Percentiles rank a stretch among this genome's conserved stretches.
phyloP scores from a whole-genome alignment of 2,113 vertebrate genomes.

The Pangasianodon hypophthalmus region DNA sequence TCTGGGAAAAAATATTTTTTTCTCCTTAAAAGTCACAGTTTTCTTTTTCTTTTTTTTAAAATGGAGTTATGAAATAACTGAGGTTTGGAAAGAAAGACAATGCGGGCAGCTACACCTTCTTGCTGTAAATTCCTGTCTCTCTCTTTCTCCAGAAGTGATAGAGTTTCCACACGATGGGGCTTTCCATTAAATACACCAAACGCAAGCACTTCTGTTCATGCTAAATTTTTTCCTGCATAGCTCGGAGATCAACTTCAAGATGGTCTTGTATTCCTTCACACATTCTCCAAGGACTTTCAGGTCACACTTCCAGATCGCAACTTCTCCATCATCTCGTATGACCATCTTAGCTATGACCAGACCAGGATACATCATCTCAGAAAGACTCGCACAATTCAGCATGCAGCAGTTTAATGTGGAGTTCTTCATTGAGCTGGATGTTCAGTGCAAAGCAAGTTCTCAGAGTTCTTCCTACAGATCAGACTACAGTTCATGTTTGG shows the following conservation, averaged over 20 bases:
- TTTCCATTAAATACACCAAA: background rate
- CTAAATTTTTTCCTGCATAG: background rate
- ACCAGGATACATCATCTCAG: background rate
- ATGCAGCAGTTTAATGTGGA: too few relatives aligned
- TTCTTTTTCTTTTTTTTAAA: background rate
- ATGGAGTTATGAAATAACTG: background rate
- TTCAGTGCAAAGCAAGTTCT: background rate
- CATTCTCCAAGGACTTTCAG: background rate
- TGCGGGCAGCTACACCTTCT: background rate
- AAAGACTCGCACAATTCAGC: too few relatives aligned
- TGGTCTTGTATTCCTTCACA: background rate
- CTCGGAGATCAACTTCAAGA: background rate
- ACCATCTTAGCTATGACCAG: background rate
- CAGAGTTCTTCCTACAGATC: background rate
- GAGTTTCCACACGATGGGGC: background rate
- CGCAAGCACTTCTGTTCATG: background rate
- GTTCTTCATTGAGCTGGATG: background rate
- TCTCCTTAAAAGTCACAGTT: background rate
- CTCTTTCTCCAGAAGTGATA: background rate
- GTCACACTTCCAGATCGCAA: background rate
- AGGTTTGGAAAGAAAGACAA: background rate
- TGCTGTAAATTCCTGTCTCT: background rate
- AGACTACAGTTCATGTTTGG: background rate
- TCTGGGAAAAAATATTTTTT: background rate
- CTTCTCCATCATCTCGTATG: background rate